Evolutionary conservation across 1,140 invertebrate species (phyloP).

Genomic region (Diachasmimorpha longicaudata): DNA sequence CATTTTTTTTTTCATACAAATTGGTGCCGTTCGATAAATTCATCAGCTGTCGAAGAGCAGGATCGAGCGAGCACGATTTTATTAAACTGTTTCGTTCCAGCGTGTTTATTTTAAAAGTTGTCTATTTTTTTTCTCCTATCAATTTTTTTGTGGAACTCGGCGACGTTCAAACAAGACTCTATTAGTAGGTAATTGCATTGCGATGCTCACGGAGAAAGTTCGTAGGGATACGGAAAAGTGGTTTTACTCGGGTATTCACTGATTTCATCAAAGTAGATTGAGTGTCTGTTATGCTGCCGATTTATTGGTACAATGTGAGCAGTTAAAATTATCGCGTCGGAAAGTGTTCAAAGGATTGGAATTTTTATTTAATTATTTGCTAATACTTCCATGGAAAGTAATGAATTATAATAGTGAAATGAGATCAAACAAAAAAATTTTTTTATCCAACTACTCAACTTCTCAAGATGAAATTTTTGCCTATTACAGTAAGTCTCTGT

Average conservation of each 20-base stretch:
- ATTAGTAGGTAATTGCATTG: not conserved
- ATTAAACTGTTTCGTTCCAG: not conserved
- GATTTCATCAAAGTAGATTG: not conserved
- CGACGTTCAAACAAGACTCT: not conserved
- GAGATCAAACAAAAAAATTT: no score
- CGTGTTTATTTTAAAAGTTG: not conserved
- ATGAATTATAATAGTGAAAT: no score
- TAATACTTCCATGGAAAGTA: no score
- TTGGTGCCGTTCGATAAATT: not conserved
- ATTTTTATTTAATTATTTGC: no score
- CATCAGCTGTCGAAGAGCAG: slow-evolving; percentile 5
- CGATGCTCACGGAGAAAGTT: not conserved
- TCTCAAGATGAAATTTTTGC: no score
- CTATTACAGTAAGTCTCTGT: no score
- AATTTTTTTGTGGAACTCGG: not conserved
- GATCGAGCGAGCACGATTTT: not conserved
- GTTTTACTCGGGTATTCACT: not conserved
- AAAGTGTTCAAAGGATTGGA: no score
- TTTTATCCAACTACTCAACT: no score
- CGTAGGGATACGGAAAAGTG: not conserved
- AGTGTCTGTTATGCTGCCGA: not conserved
- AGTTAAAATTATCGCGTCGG: not conserved
- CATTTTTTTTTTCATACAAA: not conserved
- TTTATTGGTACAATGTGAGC: not conserved
- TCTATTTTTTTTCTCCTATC: not conserved